Evolutionary conservation across 1,140 invertebrate species (phyloP).

Genomic region (Amyelois transitella): DNA sequence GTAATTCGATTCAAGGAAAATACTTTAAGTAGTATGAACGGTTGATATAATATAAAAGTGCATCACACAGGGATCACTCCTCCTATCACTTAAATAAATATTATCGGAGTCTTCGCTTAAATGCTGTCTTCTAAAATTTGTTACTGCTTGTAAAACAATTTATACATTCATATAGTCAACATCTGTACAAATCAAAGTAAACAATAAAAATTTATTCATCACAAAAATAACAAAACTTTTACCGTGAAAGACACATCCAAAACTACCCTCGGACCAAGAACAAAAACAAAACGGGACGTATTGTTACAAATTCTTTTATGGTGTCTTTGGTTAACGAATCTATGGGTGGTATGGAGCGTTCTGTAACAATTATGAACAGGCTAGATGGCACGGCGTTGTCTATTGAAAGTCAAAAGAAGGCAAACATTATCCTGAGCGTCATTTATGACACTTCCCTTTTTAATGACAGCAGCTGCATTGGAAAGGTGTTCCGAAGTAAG

Average conservation of each 20-base stretch:
- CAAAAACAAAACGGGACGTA: constrained; percentile 31
- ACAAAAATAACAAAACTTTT: constrained; percentile 44
- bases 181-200: constrained; percentile 15
- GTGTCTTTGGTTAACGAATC: constrained; percentile 27
- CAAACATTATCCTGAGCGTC: constrained; percentile 40
- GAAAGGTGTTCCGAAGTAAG: constrained; percentile 33
- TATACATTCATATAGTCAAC: not conserved
- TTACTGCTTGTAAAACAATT: too few relatives aligned
- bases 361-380: not conserved
- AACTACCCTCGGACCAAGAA: constrained; percentile 26
- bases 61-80: not conserved
- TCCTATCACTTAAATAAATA: too few relatives aligned
- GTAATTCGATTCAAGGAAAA: not conserved
- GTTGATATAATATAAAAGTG: not conserved
- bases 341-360: constrained; percentile 27
- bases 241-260: constrained; percentile 38
- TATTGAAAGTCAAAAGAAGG: constrained; percentile 32
- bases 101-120: too few relatives aligned
- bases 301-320: constrained; percentile 32
- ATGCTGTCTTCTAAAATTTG: too few relatives aligned
- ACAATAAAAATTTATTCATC: constrained; percentile 53
- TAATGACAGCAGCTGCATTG: constrained; percentile 38
- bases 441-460: constrained; percentile 51
- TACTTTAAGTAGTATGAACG: not conserved
- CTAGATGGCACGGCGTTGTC: constrained; percentile 12